Evolutionary conservation across 2,797 vertebrate species (phyloP), one percentile per base, ranked within the genome.

Genomic region (Artibeus lituratus): DNA sequence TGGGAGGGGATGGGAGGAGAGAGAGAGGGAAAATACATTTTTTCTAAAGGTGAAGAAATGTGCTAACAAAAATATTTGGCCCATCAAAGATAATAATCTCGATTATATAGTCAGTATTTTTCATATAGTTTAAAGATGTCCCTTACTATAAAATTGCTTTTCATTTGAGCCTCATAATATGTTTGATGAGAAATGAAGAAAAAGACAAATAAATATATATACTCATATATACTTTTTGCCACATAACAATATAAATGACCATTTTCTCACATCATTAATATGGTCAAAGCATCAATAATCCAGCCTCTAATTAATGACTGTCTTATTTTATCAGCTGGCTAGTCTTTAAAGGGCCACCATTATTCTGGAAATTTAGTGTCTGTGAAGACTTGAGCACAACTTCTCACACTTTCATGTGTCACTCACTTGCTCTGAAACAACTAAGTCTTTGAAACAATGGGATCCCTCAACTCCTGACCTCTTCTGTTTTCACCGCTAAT

Each of bases 41-140:
- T 94, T 94, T 89, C n/a, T 76, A 76, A 81, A 89, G 32, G 11
- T 9, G 85, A 67, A 67, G 26, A 65, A 2, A 62, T 55, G 4
- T 24, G 3, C 7, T 90, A 90, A 78, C 83, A 47, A 84, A 88
- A 94, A 59, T 89, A 86, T 39, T 21, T 78, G 7, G 2, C 9
- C 59, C 78, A 1, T 47, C 85, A 81, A 44, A 44, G 44, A 44
- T 92, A 72, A 77, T 77, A 35, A 55, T 82, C 9, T 55, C 89
- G 21, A 77, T 18, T 77, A 14, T 11, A 94, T 65, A 82, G 15
- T 69, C 29, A 87, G 47, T 39, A 90, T 55, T 81, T 93, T 15
- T 74, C 53, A 5, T 3, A 74, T 74, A 67, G 72, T 86, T 73
- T 55, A 10, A n/a, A 37, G 65, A 87, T 73, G 22, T 10, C 42